Base-by-base conservation (phyloP, 2,888 invertebrate genomes). In the Macrosoma leucophasiata region DNA sequence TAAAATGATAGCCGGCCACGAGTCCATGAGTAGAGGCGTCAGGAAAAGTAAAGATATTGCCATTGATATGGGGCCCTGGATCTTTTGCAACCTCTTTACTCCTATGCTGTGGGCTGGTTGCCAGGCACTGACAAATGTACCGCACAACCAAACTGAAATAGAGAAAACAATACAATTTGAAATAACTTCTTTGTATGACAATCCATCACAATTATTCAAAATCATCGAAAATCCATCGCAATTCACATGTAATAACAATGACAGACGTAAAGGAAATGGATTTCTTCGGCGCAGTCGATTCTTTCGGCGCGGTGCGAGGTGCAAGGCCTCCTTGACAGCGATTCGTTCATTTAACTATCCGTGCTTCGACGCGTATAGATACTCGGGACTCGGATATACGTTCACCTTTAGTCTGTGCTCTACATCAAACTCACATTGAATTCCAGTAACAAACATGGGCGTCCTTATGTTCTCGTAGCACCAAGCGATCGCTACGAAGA, bases 1-100 rank as follows among this genome's bases (percentile, higher is more conserved):
- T 26, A 89, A 75, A 4, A 87, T 64, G 24, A 88, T 78, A 13
- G 88, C 88, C 18, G 87, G 86, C 87, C 89, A 89, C 21, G 88
- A 87, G 48, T 86, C 86, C 3, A 85, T 58, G 10, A 89, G 59
- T 24, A 89, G 65, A 10, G 87, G 88, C 3, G 87, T 85, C 2
- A 86, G 78, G 32, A 89, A 85, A 50, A 78, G 61, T 15, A 86
- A 53, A 24, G 88, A 79, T 19, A 82, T 74, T 29, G 81, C 52
- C 55, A 87, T 62, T 2, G 86, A 78, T 7, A 85, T 43, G 29
- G 78, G 61, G 12, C 71, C 73, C 69, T 79, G 62, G 1, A 81
- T 19, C 9, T 62, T 53, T 46, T 78, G 75, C 0, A 58, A 55
- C 33, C 62, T 70, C 43, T 65, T 64, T 60, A 62, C 65, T 33